Evolutionary conservation across 2,113 vertebrate genomes (phyloP).

Genomic region (Terrapene triunguis): DNA sequence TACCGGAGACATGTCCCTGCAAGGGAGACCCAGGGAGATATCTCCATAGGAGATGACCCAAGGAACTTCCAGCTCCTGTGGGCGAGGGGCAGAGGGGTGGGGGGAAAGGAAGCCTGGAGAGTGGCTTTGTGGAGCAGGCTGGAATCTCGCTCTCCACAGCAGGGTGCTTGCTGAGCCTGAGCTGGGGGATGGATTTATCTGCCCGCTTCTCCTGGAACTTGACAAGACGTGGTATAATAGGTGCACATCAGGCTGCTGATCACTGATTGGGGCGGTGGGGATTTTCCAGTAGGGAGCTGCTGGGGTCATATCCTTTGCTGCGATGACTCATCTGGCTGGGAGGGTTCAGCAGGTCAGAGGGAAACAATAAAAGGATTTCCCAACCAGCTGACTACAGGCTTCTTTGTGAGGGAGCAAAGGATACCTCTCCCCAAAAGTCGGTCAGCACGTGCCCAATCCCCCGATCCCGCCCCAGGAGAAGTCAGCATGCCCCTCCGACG

Average conservation of each 20-base stretch:
- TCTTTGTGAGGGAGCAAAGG: not conserved
- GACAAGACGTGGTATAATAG: not conserved
- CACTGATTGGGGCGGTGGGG: not conserved
- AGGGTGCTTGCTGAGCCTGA: not conserved
- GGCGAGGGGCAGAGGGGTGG: not conserved
- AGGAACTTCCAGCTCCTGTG: not conserved
- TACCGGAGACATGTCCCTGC: not conserved
- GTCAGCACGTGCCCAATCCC: not conserved
- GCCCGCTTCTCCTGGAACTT: not conserved
- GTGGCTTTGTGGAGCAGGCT: not conserved
- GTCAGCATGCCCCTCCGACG: not conserved
- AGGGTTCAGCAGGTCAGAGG: slow-evolving; percentile 55
- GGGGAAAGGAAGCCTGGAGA: not conserved
- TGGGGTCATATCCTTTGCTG: slow-evolving; percentile 29
- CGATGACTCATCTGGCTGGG: slow-evolving; percentile 38
- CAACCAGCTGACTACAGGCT: slow-evolving; percentile 51
- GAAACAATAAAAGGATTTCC: slow-evolving; percentile 66
- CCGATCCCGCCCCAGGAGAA: not conserved
- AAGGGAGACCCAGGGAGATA: not conserved
- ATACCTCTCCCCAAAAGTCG: slow-evolving; percentile 20
- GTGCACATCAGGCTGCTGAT: slow-evolving; percentile 27
- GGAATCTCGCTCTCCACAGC: not conserved
- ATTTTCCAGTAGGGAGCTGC: slow-evolving; percentile 21
- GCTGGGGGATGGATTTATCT: not conserved
- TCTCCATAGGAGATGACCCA: not conserved